Percentiles rank a stretch among this genome's conserved stretches.
These are phyloP conservation scores for Dicentrarchus labrax DNA, from an alignment of 2,113 vertebrate species.

Conservation along the genomic window DNA sequence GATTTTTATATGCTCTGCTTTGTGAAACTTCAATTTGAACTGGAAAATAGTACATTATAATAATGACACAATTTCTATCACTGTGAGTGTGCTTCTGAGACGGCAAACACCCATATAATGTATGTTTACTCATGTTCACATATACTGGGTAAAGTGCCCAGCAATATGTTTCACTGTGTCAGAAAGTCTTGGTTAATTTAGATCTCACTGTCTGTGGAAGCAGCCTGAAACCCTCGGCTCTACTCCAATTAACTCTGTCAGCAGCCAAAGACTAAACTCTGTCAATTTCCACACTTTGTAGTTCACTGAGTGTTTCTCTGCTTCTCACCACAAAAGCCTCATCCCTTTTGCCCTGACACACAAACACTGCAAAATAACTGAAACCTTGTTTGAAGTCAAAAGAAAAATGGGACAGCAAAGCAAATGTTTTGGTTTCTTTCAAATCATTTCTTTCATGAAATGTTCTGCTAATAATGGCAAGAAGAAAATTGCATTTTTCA, in stretches of 20 bases:
- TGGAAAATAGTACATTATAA: neutral
- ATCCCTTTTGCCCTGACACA: conserved; percentile 43
- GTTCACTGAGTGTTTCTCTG: conserved; percentile 56
- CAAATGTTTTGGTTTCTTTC: conserved; percentile 29
- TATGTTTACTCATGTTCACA: conserved; percentile 9
- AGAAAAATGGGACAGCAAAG: conserved; percentile 29
- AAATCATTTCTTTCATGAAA: conserved; percentile 18
- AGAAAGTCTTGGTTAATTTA: conserved; percentile 51
- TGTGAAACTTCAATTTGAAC: neutral
- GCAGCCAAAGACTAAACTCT: conserved; percentile 68
- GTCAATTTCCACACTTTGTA: conserved; percentile 66
- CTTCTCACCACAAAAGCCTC: conserved; percentile 42
- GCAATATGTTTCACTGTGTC: conserved; percentile 38
- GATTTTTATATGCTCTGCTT: neutral
- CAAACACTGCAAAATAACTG: conserved; percentile 35
- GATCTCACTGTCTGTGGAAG: conserved; percentile 50
- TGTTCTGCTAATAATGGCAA: conserved; percentile 23
- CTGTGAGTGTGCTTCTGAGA: neutral
- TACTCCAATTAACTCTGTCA: conserved; percentile 64
- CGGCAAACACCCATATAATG: conserved; percentile 15
- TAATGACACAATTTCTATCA: neutral
- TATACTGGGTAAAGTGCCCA: neutral
- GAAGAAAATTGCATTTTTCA: neutral
- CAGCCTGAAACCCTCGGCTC: conserved; percentile 55
- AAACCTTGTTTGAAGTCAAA: conserved; percentile 47